phyloP scores from a whole-genome alignment of 2,888 invertebrate genomes.

The Agrotis segetum region DNA sequence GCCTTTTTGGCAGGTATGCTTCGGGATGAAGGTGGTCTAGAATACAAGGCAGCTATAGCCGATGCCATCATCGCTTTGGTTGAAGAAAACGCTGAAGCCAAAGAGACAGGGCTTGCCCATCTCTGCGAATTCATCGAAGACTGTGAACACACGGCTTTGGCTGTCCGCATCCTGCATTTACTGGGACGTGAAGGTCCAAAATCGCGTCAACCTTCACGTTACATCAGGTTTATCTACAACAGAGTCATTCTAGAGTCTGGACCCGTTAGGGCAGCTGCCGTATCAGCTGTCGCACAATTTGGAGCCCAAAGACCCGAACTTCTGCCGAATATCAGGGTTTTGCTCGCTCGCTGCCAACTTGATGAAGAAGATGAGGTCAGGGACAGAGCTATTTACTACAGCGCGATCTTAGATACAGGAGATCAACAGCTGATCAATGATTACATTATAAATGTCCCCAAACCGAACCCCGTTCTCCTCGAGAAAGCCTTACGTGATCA shows the following conservation, averaged over 20 bases:
- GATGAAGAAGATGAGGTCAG: conserved; percentile 99
- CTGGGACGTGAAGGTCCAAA: conserved; percentile 99
- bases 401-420: conserved; percentile 94
- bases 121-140: conserved; percentile 99
- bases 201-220: conserved; percentile 97
- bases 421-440: conserved; percentile 94
- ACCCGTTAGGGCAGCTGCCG: conserved; percentile 98
- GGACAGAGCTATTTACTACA: conserved; percentile 99
- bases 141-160: conserved; percentile 99
- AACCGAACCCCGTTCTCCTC: conserved; percentile 96
- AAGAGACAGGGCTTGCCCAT: conserved; percentile 98
- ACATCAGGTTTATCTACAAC: conserved; percentile 96
- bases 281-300: conserved; percentile 99
- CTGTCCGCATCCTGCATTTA: conserved; percentile 98
- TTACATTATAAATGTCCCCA: conserved; percentile 94
- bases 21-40: conserved; percentile 98
- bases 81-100: conserved; percentile 99
- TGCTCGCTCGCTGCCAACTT: conserved; percentile 96
- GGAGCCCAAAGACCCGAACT: conserved; percentile 96
- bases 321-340: conserved; percentile 93
- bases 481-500: conserved; percentile 97
- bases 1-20: conserved; percentile 99
- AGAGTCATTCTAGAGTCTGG: conserved; percentile 99
- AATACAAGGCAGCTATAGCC: conserved; percentile 99
- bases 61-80: conserved; percentile 99